Evolutionary conservation across 2,888 invertebrate species (phyloP), one percentile per base, ranked within the genome.

Genomic region (Amphipoea oculea): DNA sequence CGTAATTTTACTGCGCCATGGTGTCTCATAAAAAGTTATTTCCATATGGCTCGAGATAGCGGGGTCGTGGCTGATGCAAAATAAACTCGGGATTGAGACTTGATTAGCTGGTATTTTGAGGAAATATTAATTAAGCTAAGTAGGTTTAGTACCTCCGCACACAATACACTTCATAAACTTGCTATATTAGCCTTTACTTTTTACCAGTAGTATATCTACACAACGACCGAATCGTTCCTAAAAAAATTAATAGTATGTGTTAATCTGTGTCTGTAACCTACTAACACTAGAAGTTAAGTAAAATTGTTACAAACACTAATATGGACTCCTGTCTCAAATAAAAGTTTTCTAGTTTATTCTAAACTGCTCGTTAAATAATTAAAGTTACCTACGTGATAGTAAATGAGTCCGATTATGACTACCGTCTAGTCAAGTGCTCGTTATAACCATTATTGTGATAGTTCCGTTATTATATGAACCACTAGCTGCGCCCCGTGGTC

Each of bases 381-480:
- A 14, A 17, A 20, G 76, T 60, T 60, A 57, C 4, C 9, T 57
- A 54, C 60, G 51, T 60, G 78, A 20, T n/a, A 66, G 40, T 71
- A 62, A 84, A 65, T 66, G 65, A 36, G 60, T 70, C 12, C 42
- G 65, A 62, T 40, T 84, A 40, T 40, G 42, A 36, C 36, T 9
- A 5, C 6, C 71, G 54, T 79, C 63, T 40, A 66, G 79, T 60
- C n/a, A 67, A 62, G 66, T 70, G 84, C 78, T 62, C 48, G 79
- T 40, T 48, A 29, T n/a, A 63, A 65, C 68, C 72, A 65, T 73
- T 69, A 66, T 54, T 60, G 42, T 69, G 14, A 68, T 23, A 40
- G 57, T 79, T 68, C 51, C 40, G 71, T 67, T 45, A 68, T 29
- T n/a, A 23, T 45, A 40, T 17, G 79, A 29, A 67, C 36, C 40